Conservation (phyloP, 2,113 vertebrate genomes). For the Marmota monax region DNA sequence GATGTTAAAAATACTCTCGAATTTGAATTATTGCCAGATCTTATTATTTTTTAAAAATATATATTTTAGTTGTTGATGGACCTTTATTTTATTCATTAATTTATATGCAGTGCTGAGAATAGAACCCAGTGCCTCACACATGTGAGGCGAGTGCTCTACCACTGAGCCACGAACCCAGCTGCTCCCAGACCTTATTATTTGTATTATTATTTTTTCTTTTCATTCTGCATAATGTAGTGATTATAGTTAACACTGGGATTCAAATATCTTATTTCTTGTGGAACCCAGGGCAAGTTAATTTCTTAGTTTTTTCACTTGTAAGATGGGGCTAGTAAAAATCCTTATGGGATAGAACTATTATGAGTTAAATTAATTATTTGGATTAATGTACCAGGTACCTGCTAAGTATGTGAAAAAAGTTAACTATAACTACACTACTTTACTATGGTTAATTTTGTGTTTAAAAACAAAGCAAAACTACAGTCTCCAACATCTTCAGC, state of each 20-base stretch:
- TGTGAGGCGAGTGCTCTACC: too few species aligned
- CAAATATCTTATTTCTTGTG: neutral
- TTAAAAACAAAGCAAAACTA: neutral
- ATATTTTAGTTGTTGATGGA: too few species aligned
- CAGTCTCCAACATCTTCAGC: neutral
- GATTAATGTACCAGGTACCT: neutral
- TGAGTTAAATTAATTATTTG: neutral
- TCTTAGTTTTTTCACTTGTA: neutral
- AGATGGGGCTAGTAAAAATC: neutral
- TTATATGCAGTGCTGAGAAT: too few species aligned
- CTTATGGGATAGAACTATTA: neutral
- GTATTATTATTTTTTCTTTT: neutral
- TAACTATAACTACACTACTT: neutral
- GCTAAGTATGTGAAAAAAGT: neutral
- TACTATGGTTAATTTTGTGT: neutral
- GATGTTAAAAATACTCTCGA: constrained; percentile 75
- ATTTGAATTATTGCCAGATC: constrained; percentile 11
- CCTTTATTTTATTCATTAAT: too few species aligned
- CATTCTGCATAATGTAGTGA: neutral
- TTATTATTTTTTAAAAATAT: neutral
- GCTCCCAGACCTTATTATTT: constrained; percentile 4
- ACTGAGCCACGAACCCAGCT: too few species aligned
- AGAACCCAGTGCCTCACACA: too few species aligned
- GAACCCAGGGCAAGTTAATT: neutral
- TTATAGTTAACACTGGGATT: neutral